Conservation (phyloP, 2,113 vertebrate species). For the Amphiprion percula region DNA sequence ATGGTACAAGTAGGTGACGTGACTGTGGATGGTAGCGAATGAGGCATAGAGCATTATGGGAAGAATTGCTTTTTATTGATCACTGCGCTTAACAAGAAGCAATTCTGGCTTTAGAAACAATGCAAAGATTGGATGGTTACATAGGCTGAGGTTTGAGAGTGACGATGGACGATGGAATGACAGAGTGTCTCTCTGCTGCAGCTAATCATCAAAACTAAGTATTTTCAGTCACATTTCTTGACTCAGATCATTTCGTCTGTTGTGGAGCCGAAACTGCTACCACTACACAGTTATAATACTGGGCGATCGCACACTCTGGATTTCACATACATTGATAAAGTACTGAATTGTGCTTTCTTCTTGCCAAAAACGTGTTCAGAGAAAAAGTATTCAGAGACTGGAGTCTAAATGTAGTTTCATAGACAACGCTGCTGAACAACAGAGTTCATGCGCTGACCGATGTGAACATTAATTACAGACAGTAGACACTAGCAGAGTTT, state of each 20-base stretch:
- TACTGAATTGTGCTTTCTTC: not conserved
- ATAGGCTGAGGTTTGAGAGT: not conserved
- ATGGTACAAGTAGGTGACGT: slow-evolving; percentile 7
- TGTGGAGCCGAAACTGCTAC: not conserved
- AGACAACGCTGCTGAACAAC: not conserved
- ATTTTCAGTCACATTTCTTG: not conserved
- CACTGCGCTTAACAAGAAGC: not conserved
- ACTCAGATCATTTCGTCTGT: not conserved
- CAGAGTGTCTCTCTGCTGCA: not conserved
- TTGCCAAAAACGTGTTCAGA: not conserved
- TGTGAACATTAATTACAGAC: too few species aligned
- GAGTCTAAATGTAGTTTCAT: not conserved
- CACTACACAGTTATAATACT: not conserved
- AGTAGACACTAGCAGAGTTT: too few species aligned
- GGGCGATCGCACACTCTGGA: not conserved
- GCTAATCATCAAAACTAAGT: not conserved
- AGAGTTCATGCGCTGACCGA: not conserved
- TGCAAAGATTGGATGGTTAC: not conserved
- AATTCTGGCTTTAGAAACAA: slow-evolving; percentile 10
- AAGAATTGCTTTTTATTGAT: not conserved
- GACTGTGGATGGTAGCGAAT: not conserved
- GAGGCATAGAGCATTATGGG: not conserved
- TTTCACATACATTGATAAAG: not conserved
- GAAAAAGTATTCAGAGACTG: not conserved
- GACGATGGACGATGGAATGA: slow-evolving; percentile 5